A percentile compares a stretch with the other conserved stretches of the same genome.
Conservation (phyloP, 2,888 invertebrate genomes). For the Morinoia aosen region DNA sequence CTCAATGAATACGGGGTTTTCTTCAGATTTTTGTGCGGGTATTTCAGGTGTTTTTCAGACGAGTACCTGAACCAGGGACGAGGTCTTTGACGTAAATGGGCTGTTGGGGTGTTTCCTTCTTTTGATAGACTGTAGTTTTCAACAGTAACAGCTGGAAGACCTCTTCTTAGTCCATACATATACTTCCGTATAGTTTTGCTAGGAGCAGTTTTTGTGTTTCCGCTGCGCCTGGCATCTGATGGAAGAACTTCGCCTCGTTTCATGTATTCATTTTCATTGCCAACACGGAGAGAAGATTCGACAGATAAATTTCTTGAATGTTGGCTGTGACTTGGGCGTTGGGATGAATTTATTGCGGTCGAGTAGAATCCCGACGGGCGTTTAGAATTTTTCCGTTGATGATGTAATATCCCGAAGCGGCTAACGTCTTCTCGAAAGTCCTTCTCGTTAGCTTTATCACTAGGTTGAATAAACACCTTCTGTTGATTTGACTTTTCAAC, state of each 20-base stretch:
- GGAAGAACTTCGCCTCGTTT: not conserved
- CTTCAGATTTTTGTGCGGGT: not conserved
- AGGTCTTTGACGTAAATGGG: not conserved
- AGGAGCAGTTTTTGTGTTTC: not conserved
- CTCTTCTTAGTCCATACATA: slow-evolving; percentile 65
- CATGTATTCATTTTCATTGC: not conserved
- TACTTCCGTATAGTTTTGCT: slow-evolving; percentile 54
- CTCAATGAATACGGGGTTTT: not conserved
- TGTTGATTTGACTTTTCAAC: not conserved
- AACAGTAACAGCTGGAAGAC: slow-evolving; percentile 64
- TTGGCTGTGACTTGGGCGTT: not conserved
- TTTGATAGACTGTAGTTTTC: slow-evolving; percentile 41
- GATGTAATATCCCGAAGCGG: not conserved
- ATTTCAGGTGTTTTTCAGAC: not conserved
- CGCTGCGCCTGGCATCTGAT: not conserved
- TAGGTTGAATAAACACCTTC: not conserved
- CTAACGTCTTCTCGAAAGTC: not conserved
- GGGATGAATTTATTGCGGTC: not conserved
- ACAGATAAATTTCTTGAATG: slow-evolving; percentile 12
- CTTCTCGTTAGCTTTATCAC: not conserved
- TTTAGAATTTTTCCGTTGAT: slow-evolving; percentile 16
- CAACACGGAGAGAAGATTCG: not conserved
- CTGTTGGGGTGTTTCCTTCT: not conserved
- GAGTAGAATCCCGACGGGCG: not conserved
- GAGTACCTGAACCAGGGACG: slow-evolving; percentile 17